Evolutionary conservation across 2,888 invertebrate genomes (phyloP), one percentile per base, ranked within the genome.

Genomic region (Drosophila austrosaltans): DNA sequence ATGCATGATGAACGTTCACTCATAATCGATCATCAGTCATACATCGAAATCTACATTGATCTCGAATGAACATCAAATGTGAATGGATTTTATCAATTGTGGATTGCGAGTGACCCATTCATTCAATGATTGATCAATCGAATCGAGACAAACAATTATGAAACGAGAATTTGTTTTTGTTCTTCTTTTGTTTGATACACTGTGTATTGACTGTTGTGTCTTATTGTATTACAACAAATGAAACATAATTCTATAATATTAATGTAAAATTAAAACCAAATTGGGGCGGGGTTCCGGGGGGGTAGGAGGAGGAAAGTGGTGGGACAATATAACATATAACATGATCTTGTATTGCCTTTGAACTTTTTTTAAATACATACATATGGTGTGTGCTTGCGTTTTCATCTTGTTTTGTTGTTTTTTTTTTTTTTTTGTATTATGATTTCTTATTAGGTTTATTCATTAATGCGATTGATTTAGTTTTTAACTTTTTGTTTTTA

Each of bases 321-420:
- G 44, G 44, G 8, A 48, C 48, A 48, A 48, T 48, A 48, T 48
- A 48, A 61, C 32, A 32, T 48, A 32, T 53, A 63, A 42, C 32
- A 57, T 42, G 40, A 20, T 42, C 57, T 63, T 42, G 42, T 63
- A 42, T 42, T 63, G 56, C 54, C 32, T 63, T 63, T 56, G 30
- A 42, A 53, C 56, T 30, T 54, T 40, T 42, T 30, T 42, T 30
- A 32, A 63, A 63, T 63, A 40, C 44, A 57, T 40, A 63, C 56
- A 40, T 20, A 44, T 54, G 22, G 22, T 32, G 42, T 32, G 39
- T 54, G 30, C 56, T 63, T 40, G 8, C 36, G 44, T 62, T 62
- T 22, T 25, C 39, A 22, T 36, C 8, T 40, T 39, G 39, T 12
- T 39, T n/a, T 28, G 3, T 28, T 28, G 2, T 28, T 4, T 28